Evolutionary conservation across 2,797 vertebrate genomes (phyloP).

Genomic region (Eulemur coronatus): DNA sequence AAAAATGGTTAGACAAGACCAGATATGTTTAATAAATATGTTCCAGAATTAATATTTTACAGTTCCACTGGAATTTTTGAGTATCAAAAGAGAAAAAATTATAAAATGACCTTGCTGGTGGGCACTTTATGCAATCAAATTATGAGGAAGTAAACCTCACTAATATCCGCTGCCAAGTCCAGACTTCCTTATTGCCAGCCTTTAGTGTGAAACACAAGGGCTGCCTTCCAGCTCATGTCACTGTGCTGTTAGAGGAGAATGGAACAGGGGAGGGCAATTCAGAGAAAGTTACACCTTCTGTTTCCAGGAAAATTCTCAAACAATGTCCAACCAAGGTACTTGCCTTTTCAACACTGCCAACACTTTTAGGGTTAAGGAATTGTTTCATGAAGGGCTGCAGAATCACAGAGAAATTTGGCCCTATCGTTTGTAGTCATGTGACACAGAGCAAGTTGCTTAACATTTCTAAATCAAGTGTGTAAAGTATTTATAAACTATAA

Average conservation of each 20-base stretch:
- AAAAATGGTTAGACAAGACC: not conserved
- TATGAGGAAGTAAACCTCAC: not conserved
- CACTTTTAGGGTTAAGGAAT: not conserved
- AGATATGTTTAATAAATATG: not conserved
- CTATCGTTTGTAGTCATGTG: not conserved
- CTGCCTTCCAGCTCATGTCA: not conserved
- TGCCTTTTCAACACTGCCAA: not conserved
- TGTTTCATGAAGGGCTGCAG: not conserved
- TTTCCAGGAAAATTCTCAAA: not conserved
- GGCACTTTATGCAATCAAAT: not conserved
- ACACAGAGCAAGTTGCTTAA: not conserved
- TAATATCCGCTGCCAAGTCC: not conserved
- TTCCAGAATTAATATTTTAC: not conserved
- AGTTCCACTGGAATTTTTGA: not conserved
- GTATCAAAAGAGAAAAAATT: not conserved
- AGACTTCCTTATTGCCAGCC: not conserved
- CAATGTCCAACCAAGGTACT: not conserved
- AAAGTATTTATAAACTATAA: slow-evolving; percentile 10
- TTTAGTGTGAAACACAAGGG: not conserved
- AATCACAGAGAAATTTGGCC: not conserved
- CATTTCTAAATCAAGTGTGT: slow-evolving; percentile 3
- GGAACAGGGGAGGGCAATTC: not conserved
- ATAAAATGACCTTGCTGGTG: not conserved
- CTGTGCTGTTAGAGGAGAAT: not conserved
- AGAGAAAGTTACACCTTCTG: not conserved